Evolutionary conservation across 2,113 vertebrate genomes (phyloP), one percentile per base, ranked within the genome.

Genomic region (Carollia perspicillata): DNA sequence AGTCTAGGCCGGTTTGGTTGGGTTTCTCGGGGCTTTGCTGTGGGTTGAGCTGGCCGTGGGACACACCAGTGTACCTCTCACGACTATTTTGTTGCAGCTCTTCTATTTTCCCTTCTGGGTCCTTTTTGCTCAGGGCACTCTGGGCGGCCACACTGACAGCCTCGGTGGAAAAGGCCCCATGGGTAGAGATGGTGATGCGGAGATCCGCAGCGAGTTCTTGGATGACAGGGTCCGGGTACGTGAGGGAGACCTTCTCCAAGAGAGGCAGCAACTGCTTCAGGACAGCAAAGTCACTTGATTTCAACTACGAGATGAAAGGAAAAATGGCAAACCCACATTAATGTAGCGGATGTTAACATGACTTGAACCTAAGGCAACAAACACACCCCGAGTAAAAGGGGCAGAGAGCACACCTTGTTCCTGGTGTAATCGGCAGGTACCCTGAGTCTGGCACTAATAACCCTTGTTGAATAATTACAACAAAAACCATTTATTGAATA

Each of bases 201-300:
- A 99, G 98, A 98, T 99, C 99, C 0, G 93, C 92, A 0, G 99
- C 99, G 30, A 99, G 98, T 97, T 99, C 99, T 96, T 99, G 99
- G 95, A 99, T 98, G 69, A 98, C 92, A 0, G 97, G 97, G 1
- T 99, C 99, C 0, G 99, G 98, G 94, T 99, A 99, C 60, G 93
- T 93, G 93, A 65, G 93, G 58, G 99, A 99, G 13, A 99, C 97
- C 14, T 97, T 98, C 89, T 99, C 99, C 95, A 99, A 97, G 17
- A 98, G 65, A 0, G 98, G 98, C 60, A 99, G 97, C 96, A 99
- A 95, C 20, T 80, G 93, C 78, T 98, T 98, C 98, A 99, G 98
- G 49, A 98, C 95, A 0, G 92, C 91, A 2, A 99, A 99, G 94
- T 99, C 99, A 0, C 98, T 74, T 1, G 98, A 95, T 3, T 97